phyloP scores from a whole-genome alignment of 2,888 invertebrate species.

The Adelognathus sp. region DNA sequence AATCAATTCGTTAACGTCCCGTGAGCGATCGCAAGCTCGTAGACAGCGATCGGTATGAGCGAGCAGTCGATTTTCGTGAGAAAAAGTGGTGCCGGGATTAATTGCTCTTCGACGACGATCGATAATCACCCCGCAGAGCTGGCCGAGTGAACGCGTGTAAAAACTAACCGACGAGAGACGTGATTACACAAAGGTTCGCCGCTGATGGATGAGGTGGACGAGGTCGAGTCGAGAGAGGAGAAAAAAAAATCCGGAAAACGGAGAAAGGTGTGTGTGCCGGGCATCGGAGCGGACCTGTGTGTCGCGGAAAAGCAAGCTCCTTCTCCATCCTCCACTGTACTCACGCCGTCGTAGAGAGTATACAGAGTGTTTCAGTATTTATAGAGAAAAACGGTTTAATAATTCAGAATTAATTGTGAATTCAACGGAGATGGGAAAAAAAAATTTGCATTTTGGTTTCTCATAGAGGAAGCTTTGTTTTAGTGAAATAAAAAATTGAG shows the following conservation, averaged over 20 bases:
- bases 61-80: constrained; percentile 10
- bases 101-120: constrained; percentile 56
- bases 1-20: background rate
- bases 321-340: background rate
- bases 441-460: too few relatives aligned
- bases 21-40: background rate
- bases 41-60: background rate
- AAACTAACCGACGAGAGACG: constrained; percentile 57
- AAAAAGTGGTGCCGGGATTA: constrained; percentile 48
- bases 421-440: too few relatives aligned
- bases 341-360: constrained; percentile 2
- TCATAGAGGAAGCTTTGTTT: too few relatives aligned
- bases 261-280: constrained; percentile 31
- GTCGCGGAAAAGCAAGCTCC: constrained; percentile 25
- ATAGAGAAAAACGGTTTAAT: too few relatives aligned
- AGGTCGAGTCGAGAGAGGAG: constrained; percentile 13
- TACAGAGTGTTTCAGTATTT: too few relatives aligned
- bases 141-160: constrained; percentile 38
- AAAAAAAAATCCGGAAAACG: constrained; percentile 47
- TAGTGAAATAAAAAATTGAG: too few relatives aligned
- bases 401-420: too few relatives aligned
- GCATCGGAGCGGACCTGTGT: constrained; percentile 1
- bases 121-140: constrained; percentile 43
- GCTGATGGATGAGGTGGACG: constrained; percentile 61
- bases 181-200: constrained; percentile 60